A percentile compares a stretch with the other conserved stretches of the same genome.
These are phyloP conservation scores for Crotophaga sulcirostris DNA, from an alignment of 2,113 vertebrate species.

Conservation along the genomic window DNA sequence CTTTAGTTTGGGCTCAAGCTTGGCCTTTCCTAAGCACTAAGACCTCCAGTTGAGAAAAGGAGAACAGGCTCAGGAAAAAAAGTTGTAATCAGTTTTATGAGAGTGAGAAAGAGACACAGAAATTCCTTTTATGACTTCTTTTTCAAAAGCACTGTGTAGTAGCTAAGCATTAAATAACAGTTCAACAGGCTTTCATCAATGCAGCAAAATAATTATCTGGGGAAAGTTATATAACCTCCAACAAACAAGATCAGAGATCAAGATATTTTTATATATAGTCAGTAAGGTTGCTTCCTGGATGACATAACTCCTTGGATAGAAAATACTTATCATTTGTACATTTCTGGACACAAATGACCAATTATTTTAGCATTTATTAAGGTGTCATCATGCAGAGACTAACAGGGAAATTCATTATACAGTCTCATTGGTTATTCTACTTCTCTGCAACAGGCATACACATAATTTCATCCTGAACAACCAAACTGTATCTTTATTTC, in stretches of 20 bases:
- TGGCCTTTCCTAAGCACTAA: not conserved
- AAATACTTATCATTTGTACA: not conserved
- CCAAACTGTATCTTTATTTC: not conserved
- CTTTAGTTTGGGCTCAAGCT: not conserved
- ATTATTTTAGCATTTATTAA: not conserved
- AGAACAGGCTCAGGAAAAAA: not conserved
- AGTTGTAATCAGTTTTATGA: not conserved
- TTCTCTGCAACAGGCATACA: not conserved
- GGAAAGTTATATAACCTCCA: not conserved
- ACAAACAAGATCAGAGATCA: not conserved
- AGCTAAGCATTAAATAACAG: not conserved
- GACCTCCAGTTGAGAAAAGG: not conserved
- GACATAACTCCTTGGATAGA: not conserved
- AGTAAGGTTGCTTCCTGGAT: not conserved
- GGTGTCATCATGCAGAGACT: not conserved
- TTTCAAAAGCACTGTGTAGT: not conserved
- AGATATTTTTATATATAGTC: not conserved
- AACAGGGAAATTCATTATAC: not conserved
- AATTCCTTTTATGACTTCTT: not conserved
- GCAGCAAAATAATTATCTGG: constrained; percentile 7
- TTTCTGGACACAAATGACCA: not conserved
- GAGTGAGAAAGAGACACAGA: not conserved
- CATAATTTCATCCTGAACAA: not conserved
- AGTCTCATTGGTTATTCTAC: not conserved
- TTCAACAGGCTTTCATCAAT: constrained; percentile 15